Evolutionary conservation across 2,113 vertebrate species (phyloP).

Genomic region (Poeciliopsis retropinna): DNA sequence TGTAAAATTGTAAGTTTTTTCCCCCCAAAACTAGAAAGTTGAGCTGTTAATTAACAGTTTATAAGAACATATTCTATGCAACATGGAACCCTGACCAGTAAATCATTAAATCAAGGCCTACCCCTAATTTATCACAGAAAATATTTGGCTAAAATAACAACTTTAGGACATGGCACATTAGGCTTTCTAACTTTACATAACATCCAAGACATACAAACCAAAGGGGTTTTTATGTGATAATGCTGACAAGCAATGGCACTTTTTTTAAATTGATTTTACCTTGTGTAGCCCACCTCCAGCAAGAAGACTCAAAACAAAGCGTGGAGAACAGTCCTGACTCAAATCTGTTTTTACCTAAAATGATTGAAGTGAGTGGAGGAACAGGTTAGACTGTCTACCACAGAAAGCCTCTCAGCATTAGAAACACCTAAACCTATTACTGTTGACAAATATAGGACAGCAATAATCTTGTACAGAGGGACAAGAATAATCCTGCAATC

Average conservation of each 20-base stretch:
- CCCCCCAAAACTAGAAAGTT: background rate
- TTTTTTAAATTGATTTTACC: background rate
- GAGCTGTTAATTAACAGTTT: background rate
- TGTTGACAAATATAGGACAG: conserved; percentile 65
- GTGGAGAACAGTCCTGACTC: background rate
- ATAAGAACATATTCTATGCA: background rate
- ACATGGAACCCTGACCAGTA: background rate
- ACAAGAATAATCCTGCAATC: background rate
- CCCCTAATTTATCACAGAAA: background rate
- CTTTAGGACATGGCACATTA: background rate
- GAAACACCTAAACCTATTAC: conserved; percentile 65
- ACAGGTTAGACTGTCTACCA: background rate
- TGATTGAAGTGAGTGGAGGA: background rate
- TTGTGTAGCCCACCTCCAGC: background rate
- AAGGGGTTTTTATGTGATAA: background rate
- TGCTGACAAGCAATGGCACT: background rate
- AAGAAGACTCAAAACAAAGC: background rate
- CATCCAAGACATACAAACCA: background rate
- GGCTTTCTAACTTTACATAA: background rate
- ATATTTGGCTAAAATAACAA: background rate
- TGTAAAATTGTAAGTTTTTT: too few species aligned
- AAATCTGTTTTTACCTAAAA: background rate
- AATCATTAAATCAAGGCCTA: background rate
- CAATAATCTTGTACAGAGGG: conserved; percentile 59
- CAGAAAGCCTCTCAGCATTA: conserved; percentile 1